phyloP scores from a whole-genome alignment of 2,113 vertebrate genomes.

The Nipponia nippon region DNA sequence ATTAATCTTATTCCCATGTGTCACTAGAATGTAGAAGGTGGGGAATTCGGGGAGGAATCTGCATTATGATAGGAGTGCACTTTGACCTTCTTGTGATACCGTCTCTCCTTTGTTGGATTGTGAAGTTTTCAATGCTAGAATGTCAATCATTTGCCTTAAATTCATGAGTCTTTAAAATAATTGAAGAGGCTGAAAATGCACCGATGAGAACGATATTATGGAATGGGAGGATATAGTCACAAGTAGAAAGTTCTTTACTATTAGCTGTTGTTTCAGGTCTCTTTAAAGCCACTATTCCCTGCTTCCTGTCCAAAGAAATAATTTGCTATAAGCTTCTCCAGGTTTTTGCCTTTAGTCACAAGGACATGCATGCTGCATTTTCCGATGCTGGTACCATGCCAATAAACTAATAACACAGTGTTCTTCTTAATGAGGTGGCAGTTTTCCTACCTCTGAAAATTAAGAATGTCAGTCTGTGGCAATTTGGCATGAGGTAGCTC shows the following conservation, averaged over 20 bases:
- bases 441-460: slow-evolving; percentile 72
- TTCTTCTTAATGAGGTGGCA: slow-evolving; percentile 68
- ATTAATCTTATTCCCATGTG: slow-evolving; percentile 39
- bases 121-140: background rate
- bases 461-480: slow-evolving; percentile 65
- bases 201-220: background rate
- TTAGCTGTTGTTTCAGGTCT: background rate
- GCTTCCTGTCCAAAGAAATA: slow-evolving; percentile 9
- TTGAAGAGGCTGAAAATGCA: background rate
- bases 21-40: slow-evolving; percentile 33
- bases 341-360: slow-evolving; percentile 13
- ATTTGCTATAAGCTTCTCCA: slow-evolving; percentile 38
- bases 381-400: slow-evolving; percentile 28
- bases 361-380: slow-evolving; percentile 38
- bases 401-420: slow-evolving; percentile 55
- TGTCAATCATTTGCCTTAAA: slow-evolving; percentile 17
- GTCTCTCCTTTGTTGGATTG: background rate
- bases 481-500: slow-evolving; percentile 56
- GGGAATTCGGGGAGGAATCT: background rate
- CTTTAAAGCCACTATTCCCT: background rate
- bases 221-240: background rate
- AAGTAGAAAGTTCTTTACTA: background rate
- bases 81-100: slow-evolving; percentile 30
- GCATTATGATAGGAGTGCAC: background rate
- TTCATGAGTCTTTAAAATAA: background rate